Evolutionary conservation across 2,113 vertebrate species (phyloP), one percentile per base, ranked within the genome.

Genomic region (Lanius ludovicianus): DNA sequence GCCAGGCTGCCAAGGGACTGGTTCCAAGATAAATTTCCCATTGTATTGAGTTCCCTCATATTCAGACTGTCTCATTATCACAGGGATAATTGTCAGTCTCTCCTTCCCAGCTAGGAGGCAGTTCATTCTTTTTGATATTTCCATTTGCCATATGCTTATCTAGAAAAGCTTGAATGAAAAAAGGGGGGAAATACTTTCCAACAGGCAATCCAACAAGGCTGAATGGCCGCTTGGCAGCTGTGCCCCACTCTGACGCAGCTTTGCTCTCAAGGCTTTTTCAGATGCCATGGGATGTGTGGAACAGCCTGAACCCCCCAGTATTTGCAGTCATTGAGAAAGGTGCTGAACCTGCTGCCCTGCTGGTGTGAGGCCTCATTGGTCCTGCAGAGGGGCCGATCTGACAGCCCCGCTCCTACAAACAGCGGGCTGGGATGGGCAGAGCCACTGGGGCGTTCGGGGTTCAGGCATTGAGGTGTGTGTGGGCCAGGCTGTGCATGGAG

Each of bases 321-420:
- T 96, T 97, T 96, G 89, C 95, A 70, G 50, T 89, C 24, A 33
- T 93, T 96, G 96, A 9, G 81, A 93, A 96, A 94, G 87, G 31
- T 7, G 46, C 64, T 87, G 83, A 92, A 59, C 87, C 24, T 0
- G 0, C 55, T 27, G 79, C 56, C 91, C 88, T 2, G 14, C 57
- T 28, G 65, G 17, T 3, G 7, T 7, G 8, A 62, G 57, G 46
- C 24, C 84, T 55, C 78, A 96, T 93, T 96, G 96, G 88, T 69
- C 46, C 76, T 2, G 3, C 0, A 0, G 67, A 77, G 90, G 88
- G 94, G 95, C 94, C 1, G 92, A 75, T 84, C 94, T 80, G 0
- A 37, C 76, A 79, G 87, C 68, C 18, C 50, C 0, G 1, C 31
- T 63, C 73, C 5, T 89, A 91, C 57, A 92, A 96, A 84, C 46